phyloP scores from a whole-genome alignment of 1,140 invertebrate genomes.

The Drosophila repleta region DNA sequence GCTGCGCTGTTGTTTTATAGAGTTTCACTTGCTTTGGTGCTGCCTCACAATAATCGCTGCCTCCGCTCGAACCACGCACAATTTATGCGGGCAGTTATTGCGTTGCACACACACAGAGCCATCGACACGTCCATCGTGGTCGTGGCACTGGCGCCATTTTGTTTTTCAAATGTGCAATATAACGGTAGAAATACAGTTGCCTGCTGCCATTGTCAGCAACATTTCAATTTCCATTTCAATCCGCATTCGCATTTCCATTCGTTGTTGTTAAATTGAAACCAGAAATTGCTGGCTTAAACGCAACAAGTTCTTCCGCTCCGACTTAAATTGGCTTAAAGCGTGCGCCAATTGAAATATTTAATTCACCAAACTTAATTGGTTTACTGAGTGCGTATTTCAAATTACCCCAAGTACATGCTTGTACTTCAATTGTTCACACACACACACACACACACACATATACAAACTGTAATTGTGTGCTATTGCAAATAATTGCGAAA shows the following conservation, averaged over 20 bases:
- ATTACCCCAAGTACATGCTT: neutral
- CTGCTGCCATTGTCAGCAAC: constrained; percentile 7
- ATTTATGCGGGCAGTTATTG: constrained; percentile 50
- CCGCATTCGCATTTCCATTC: constrained; percentile 18
- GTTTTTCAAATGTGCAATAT: constrained; percentile 21
- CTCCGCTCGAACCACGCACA: constrained; percentile 23
- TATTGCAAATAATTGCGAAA: constrained; percentile 3
- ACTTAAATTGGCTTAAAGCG: constrained; percentile 1
- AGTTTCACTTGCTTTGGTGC: constrained; percentile 12
- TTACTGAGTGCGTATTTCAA: neutral
- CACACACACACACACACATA: neutral
- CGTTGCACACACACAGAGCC: constrained; percentile 34
- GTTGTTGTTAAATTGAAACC: constrained; percentile 25
- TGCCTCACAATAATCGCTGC: constrained; percentile 31
- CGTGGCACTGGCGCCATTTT: constrained; percentile 29
- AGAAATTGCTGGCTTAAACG: constrained; percentile 17
- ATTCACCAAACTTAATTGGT: constrained; percentile 6
- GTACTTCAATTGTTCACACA: neutral
- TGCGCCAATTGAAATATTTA: constrained; percentile 8
- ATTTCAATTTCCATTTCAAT: constrained; percentile 22
- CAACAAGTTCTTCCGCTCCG: constrained; percentile 12
- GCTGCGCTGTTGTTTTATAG: constrained; percentile 26
- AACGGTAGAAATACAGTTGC: constrained; percentile 20
- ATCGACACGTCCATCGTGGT: neutral
- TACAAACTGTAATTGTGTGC: neutral